Percentiles rank a stretch among this genome's conserved stretches.
phyloP scores from a whole-genome alignment of 2,797 vertebrate species.

The Enteromius trimaculatus region DNA sequence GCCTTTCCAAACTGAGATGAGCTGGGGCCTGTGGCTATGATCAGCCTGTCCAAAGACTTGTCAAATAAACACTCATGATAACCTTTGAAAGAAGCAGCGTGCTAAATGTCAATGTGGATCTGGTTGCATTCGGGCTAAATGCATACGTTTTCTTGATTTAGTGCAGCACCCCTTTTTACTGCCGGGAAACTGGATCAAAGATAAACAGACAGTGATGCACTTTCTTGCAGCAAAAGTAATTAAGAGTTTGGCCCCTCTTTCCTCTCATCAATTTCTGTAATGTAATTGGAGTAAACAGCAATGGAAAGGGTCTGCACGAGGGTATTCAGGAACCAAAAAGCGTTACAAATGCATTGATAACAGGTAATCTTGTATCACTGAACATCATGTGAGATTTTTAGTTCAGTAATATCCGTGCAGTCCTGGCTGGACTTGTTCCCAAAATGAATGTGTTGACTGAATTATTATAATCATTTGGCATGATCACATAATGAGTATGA shows the following conservation, averaged over 20 bases:
- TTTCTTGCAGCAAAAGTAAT: conserved; percentile 60
- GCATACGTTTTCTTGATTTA: conserved; percentile 57
- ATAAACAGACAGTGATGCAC: conserved; percentile 58
- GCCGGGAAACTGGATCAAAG: conserved; percentile 54
- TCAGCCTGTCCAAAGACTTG: conserved; percentile 41
- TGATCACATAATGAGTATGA: conserved; percentile 47
- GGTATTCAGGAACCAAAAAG: conserved; percentile 7
- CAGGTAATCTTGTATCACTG: conserved; percentile 7
- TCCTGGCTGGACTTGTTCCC: conserved; percentile 4
- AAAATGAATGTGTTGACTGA: conserved; percentile 27
- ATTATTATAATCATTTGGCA: conserved; percentile 48
- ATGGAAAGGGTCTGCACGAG: conserved; percentile 33
- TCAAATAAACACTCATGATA: conserved; percentile 29
- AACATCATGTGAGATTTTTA: background rate
- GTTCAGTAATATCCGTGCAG: conserved; percentile 28
- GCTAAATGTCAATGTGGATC: conserved; percentile 14
- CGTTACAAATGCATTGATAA: background rate
- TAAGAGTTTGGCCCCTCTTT: conserved; percentile 57
- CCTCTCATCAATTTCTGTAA: conserved; percentile 62
- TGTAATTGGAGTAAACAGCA: conserved; percentile 57
- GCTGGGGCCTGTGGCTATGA: conserved; percentile 67
- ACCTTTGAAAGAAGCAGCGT: conserved; percentile 4
- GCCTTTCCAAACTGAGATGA: conserved; percentile 69
- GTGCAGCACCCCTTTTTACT: conserved; percentile 43
- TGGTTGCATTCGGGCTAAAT: conserved; percentile 29